A percentile compares a stretch with the other conserved stretches of the same genome.
phyloP scores from a whole-genome alignment of 1,140 invertebrate species.

The Aleiodes sp. region DNA sequence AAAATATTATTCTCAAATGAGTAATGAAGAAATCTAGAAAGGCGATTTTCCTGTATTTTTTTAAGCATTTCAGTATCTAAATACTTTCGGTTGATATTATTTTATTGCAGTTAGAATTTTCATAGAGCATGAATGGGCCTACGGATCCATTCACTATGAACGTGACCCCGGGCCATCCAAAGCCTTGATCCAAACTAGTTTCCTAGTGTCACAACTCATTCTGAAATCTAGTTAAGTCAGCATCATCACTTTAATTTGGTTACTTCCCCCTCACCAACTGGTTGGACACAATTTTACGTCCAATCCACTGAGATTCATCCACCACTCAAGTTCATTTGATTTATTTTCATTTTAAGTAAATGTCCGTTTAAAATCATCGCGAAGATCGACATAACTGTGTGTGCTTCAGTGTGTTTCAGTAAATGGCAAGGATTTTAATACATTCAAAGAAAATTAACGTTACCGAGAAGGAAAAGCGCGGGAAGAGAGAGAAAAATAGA shows the following conservation, averaged over 20 bases:
- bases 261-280: neutral
- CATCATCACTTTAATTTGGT: neutral
- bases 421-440: too few relatives aligned
- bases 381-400: slow-evolving; percentile 47
- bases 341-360: too few relatives aligned
- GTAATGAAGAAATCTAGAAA: too few relatives aligned
- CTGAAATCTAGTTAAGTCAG: slow-evolving; percentile 29
- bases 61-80: too few relatives aligned
- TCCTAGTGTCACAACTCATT: slow-evolving; percentile 39
- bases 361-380: slow-evolving; percentile 12
- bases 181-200: slow-evolving; percentile 46
- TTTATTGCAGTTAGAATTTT: slow-evolving; percentile 37
- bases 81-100: neutral
- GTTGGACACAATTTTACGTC: neutral
- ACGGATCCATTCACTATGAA: slow-evolving; percentile 54
- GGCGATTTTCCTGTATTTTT: too few relatives aligned
- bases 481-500: neutral
- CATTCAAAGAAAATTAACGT: neutral
- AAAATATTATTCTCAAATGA: too few relatives aligned
- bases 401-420: neutral
- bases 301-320: slow-evolving; percentile 29
- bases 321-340: slow-evolving; percentile 31
- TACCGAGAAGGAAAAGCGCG: slow-evolving; percentile 8
- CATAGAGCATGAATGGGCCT: slow-evolving; percentile 58
- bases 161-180: slow-evolving; percentile 48